Evolutionary conservation across 2,113 vertebrate species (phyloP).

Genomic region (Takifugu bimaculatus): DNA sequence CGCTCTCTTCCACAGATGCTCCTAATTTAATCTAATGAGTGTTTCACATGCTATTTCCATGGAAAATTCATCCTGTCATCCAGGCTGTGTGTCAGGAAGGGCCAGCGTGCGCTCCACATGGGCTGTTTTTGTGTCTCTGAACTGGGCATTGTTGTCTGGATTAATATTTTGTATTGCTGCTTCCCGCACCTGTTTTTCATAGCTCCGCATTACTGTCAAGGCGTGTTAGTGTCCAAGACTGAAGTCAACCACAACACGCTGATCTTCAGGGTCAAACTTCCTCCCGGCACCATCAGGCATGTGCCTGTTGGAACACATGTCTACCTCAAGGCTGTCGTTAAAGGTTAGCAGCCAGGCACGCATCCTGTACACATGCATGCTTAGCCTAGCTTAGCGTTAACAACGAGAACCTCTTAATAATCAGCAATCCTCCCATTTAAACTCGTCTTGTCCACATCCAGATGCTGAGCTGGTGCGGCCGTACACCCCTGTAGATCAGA

Average conservation of each 20-base stretch:
- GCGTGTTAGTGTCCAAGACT: constrained; percentile 82
- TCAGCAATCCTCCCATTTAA: too few relatives aligned
- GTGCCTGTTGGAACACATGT: constrained; percentile 87
- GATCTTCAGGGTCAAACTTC: constrained; percentile 81
- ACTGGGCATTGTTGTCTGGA: too few relatives aligned
- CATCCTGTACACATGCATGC: too few relatives aligned
- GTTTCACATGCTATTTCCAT: too few relatives aligned
- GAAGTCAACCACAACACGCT: constrained; percentile 84
- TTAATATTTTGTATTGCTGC: constrained; percentile 58
- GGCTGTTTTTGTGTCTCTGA: too few relatives aligned
- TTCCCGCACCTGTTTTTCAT: constrained; percentile 12
- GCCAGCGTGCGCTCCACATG: too few relatives aligned
- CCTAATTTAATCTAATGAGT: too few relatives aligned
- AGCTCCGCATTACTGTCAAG: constrained; percentile 72
- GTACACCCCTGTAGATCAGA: constrained; percentile 85
- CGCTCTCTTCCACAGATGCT: too few relatives aligned
- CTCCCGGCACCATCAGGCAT: constrained; percentile 75
- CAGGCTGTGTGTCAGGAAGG: too few relatives aligned
- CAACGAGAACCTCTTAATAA: too few relatives aligned
- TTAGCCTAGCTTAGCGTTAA: too few relatives aligned
- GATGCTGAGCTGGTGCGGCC: constrained; percentile 87
- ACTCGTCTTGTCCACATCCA: constrained; percentile 44
- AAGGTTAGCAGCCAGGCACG: constrained; percentile 73
- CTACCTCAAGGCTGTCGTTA: constrained; percentile 85
- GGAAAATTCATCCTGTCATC: too few relatives aligned